A percentile compares a stretch with the other conserved stretches of the same genome.
Evolutionary conservation across 2,888 invertebrate genomes (phyloP).

Genomic region (Rotaria sp.): DNA sequence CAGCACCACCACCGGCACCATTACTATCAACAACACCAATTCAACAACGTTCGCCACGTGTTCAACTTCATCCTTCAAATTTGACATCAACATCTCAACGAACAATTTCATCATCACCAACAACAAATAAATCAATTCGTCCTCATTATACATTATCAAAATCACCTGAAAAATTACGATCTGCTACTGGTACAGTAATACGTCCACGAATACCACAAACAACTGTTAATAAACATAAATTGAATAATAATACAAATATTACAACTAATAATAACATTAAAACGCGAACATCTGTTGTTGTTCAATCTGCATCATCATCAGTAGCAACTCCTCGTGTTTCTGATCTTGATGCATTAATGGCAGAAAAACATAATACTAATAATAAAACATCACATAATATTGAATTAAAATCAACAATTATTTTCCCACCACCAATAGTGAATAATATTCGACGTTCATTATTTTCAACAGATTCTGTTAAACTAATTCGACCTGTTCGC

Average conservation of each 20-base stretch:
- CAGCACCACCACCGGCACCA: not conserved
- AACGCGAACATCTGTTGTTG: not conserved
- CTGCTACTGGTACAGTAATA: not conserved
- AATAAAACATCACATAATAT: not conserved
- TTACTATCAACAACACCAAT: not conserved
- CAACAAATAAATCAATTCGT: not conserved
- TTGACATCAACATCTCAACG: not conserved
- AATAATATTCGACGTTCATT: constrained; percentile 4
- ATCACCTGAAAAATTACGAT: not conserved
- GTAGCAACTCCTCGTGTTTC: not conserved
- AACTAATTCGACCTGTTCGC: not conserved
- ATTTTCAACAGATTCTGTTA: constrained; percentile 13
- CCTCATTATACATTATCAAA: not conserved
- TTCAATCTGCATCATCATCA: not conserved
- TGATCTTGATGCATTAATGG: not conserved
- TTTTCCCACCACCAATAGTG: not conserved
- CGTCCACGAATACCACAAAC: not conserved
- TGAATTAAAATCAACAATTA: not conserved
- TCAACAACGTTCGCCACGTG: not conserved
- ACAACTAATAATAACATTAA: not conserved
- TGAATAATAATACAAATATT: no score
- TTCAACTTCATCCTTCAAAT: not conserved
- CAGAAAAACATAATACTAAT: not conserved
- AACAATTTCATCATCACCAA: constrained; percentile 1
- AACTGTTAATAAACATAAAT: not conserved